Conservation (phyloP, 1,140 invertebrate species). For the Drosophila navojoa region DNA sequence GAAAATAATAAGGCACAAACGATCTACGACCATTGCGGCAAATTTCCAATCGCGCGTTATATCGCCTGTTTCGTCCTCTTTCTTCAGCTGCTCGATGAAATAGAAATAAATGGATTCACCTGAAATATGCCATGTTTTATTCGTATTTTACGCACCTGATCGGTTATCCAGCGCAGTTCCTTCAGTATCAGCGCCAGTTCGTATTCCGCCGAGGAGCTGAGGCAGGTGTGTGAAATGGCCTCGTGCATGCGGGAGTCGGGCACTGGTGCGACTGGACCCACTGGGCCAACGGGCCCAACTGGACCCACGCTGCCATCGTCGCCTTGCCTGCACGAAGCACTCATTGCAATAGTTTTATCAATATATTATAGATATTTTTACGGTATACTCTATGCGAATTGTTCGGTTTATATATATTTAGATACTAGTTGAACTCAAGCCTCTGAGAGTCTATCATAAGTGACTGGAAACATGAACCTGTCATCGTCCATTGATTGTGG, state of each 20-base stretch:
- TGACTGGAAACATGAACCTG: no score
- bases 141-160: slow-evolving; percentile 84
- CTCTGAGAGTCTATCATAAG: no score
- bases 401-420: no score
- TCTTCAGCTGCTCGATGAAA: slow-evolving; percentile 87
- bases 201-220: slow-evolving; percentile 89
- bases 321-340: slow-evolving; percentile 67
- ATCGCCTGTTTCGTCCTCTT: slow-evolving; percentile 94
- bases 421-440: no score
- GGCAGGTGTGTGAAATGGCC: slow-evolving; percentile 85
- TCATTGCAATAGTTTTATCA: slow-evolving; percentile 26
- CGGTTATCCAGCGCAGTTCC: slow-evolving; percentile 93
- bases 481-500: no score
- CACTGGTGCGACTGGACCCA: slow-evolving; percentile 78
- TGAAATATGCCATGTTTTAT: not conserved
- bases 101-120: not conserved
- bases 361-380: not conserved
- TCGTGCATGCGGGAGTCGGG: slow-evolving; percentile 78
- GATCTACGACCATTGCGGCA: slow-evolving; percentile 99
- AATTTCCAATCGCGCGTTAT: slow-evolving; percentile 99
- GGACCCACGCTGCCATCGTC: slow-evolving; percentile 85
- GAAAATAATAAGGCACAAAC: slow-evolving; percentile 99
- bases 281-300: slow-evolving; percentile 85
- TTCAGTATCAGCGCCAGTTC: slow-evolving; percentile 96
- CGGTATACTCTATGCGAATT: no score